A percentile compares a stretch with the other conserved stretches of the same genome.
These are phyloP conservation scores for Motacilla tschutschensis DNA, from an alignment of 2,113 vertebrate species.

Conservation along the genomic window DNA sequence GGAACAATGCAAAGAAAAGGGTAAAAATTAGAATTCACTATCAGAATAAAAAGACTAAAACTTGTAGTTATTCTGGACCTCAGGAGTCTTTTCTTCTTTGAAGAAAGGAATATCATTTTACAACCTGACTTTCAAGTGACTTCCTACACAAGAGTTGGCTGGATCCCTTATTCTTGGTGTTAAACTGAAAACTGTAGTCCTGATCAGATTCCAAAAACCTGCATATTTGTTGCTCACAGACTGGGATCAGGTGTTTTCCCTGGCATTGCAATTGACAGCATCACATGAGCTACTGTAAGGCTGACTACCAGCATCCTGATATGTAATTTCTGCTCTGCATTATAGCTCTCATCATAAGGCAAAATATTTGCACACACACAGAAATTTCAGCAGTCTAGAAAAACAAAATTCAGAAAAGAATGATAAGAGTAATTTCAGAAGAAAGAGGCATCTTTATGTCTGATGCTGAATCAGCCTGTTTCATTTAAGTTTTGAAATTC, in stretches of 20 bases:
- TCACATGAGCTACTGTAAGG: not conserved
- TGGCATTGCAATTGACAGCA: not conserved
- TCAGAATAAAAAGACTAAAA: not conserved
- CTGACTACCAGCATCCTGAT: not conserved
- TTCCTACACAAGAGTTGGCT: not conserved
- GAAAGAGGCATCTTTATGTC: not conserved
- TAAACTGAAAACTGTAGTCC: not conserved
- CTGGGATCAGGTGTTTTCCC: not conserved
- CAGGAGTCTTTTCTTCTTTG: not conserved
- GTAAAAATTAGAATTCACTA: not conserved
- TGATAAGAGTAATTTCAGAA: not conserved
- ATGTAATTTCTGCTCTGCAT: not conserved
- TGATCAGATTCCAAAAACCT: not conserved
- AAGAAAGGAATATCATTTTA: not conserved
- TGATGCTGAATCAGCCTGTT: not conserved
- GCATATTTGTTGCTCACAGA: not conserved
- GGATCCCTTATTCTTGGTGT: not conserved
- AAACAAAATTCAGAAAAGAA: not conserved
- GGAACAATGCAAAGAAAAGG: not conserved
- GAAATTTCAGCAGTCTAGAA: not conserved
- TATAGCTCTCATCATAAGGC: not conserved
- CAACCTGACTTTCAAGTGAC: not conserved
- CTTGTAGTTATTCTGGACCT: not conserved
- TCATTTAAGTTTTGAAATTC: not conserved
- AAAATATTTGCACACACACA: not conserved